A percentile compares a stretch with the other conserved stretches of the same genome.
Evolutionary conservation across 2,797 vertebrate genomes (phyloP).

Genomic region (Chelonia mydas): DNA sequence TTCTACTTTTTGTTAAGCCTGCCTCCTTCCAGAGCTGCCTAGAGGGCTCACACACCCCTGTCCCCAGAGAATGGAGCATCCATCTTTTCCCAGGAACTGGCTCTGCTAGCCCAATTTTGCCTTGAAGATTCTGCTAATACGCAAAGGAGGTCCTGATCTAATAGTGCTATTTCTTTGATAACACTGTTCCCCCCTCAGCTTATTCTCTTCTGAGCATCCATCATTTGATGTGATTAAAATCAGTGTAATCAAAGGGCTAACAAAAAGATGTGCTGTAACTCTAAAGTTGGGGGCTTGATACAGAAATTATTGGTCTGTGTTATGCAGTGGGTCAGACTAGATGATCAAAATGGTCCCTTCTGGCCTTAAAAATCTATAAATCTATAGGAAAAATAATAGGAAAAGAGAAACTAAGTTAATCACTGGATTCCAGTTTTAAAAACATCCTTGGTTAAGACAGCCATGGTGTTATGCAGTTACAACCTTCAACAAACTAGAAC

Average conservation of each 20-base stretch:
- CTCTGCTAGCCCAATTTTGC: not conserved
- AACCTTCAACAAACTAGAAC: not conserved
- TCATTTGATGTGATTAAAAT: not conserved
- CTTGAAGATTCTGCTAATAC: not conserved
- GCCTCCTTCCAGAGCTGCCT: not conserved
- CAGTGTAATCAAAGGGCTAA: not conserved
- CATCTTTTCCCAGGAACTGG: not conserved
- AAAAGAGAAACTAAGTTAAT: not conserved
- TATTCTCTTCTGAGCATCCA: not conserved
- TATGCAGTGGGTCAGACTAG: not conserved
- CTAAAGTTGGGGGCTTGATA: not conserved
- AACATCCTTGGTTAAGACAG: not conserved
- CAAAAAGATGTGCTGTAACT: not conserved
- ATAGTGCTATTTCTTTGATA: not conserved
- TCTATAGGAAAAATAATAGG: not conserved
- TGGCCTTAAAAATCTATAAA: not conserved
- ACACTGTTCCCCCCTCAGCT: not conserved
- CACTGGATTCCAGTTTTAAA: not conserved
- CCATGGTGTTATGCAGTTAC: not conserved
- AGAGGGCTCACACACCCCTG: not conserved
- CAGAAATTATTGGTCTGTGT: not conserved
- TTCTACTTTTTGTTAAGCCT: fast-evolving
- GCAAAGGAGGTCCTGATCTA: not conserved
- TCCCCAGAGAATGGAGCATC: not conserved
- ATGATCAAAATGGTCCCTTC: not conserved